phyloP scores from a whole-genome alignment of 2,797 vertebrate species.

The Smutsia temminckii region DNA sequence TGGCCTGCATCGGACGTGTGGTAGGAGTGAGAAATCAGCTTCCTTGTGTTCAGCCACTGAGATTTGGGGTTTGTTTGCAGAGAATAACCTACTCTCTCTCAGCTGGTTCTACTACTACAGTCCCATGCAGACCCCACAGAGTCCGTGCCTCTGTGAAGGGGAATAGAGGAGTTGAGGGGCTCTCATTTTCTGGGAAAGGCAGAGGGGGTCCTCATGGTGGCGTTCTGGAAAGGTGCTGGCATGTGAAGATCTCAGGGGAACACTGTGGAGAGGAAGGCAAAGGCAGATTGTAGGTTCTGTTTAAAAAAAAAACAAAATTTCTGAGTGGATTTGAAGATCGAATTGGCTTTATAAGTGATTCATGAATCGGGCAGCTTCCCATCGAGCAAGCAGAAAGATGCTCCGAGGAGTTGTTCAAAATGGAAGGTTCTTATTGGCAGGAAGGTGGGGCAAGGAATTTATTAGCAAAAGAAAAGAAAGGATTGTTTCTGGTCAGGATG shows the following conservation, averaged over 20 bases:
- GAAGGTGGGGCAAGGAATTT: not conserved
- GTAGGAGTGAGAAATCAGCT: not conserved
- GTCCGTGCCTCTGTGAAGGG: not conserved
- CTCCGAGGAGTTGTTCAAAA: not conserved
- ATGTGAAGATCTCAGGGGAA: not conserved
- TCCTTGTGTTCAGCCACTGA: not conserved
- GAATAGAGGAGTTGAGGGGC: not conserved
- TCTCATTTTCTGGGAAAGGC: not conserved
- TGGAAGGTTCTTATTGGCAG: not conserved
- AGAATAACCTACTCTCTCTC: not conserved
- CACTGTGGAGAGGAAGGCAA: not conserved
- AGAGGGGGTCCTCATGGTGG: not conserved
- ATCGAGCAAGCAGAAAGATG: not conserved
- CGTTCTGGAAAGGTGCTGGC: not conserved
- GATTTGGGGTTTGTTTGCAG: not conserved
- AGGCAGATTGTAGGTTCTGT: not conserved
- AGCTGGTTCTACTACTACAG: not conserved
- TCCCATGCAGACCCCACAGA: not conserved
- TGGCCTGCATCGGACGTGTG: not conserved
- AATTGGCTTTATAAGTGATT: not conserved
- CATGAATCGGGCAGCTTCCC: not conserved
- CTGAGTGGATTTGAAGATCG: too few species aligned
- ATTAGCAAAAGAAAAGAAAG: not conserved
- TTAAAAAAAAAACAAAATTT: too few species aligned
- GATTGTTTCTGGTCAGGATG: not conserved